Percentiles rank a stretch among this genome's conserved stretches.
Evolutionary conservation across 1,140 invertebrate genomes (phyloP).

Genomic region (Brevipalpus yothersi): DNA sequence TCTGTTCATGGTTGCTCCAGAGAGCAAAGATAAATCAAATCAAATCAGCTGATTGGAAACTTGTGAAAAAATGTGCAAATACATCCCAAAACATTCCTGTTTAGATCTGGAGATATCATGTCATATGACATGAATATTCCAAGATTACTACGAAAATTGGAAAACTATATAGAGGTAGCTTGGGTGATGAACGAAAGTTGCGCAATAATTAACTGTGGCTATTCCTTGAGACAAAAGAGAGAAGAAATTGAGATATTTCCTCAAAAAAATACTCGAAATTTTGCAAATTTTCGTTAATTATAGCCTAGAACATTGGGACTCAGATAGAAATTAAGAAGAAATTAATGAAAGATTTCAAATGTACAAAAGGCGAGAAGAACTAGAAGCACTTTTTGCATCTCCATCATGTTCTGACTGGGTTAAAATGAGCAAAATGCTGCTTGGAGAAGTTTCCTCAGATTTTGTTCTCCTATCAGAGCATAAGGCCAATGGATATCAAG

Average conservation of each 20-base stretch:
- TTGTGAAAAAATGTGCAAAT: constrained; percentile 59
- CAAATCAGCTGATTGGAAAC: constrained; percentile 86
- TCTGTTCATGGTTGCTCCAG: constrained; percentile 70
- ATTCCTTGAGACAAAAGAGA: constrained; percentile 91
- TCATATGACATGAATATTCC: too few relatives aligned
- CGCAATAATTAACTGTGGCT: constrained; percentile 98
- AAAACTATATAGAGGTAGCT: constrained; percentile 17
- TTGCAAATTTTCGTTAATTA: constrained; percentile 69
- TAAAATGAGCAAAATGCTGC: constrained; percentile 87
- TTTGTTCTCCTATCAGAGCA: constrained; percentile 93
- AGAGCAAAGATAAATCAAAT: constrained; percentile 78
- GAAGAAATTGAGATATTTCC: constrained; percentile 67
- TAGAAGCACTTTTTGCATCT: constrained; percentile 86
- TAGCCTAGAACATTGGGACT: constrained; percentile 95
- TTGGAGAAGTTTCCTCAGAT: constrained; percentile 70
- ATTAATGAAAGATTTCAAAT: too few relatives aligned
- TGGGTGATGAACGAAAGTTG: constrained; percentile 38
- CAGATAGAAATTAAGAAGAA: too few relatives aligned
- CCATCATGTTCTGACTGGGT: constrained; percentile 79
- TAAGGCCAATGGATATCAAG: constrained; percentile 68
- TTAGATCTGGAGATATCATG: constrained; percentile 83
- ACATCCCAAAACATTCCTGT: constrained; percentile 51
- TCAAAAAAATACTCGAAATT: constrained; percentile 67
- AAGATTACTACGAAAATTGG: constrained; percentile 41
- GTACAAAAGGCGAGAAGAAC: constrained; percentile 75